Percentiles rank a stretch among this genome's conserved stretches.
These are phyloP conservation scores for Podarcis siculus DNA, from an alignment of 2,797 vertebrate species.

Conservation along the genomic window DNA sequence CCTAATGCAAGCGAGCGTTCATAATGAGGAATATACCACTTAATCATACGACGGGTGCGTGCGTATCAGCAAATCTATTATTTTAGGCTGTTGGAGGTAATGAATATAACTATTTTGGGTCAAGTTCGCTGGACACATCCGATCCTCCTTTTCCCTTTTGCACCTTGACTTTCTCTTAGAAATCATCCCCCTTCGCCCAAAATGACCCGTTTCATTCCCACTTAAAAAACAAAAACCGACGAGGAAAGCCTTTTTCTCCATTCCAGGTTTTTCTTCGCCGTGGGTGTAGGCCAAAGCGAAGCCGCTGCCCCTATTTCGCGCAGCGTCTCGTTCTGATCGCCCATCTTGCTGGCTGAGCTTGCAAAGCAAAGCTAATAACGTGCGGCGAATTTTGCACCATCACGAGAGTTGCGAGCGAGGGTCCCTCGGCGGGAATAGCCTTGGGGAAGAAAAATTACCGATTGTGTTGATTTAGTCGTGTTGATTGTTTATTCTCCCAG, in stretches of 20 bases:
- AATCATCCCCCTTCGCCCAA: constrained; percentile 7
- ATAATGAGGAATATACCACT: not conserved
- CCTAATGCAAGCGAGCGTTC: constrained; percentile 46
- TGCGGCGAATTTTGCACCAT: constrained; percentile 71
- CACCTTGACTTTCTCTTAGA: constrained; percentile 37
- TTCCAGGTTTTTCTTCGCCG: constrained; percentile 74
- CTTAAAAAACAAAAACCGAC: not conserved
- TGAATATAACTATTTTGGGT: constrained; percentile 24
- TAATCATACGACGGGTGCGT: not conserved
- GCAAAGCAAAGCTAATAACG: constrained; percentile 43
- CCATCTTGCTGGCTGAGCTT: constrained; percentile 63
- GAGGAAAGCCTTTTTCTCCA: not conserved
- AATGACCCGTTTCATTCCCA: not conserved
- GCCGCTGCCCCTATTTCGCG: constrained; percentile 56
- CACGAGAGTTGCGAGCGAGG: constrained; percentile 63
- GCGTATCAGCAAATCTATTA: constrained; percentile 15
- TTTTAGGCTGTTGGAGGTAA: constrained; percentile 37
- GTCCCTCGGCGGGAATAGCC: constrained; percentile 68
- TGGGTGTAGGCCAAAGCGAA: constrained; percentile 73
- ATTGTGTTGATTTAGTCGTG: constrained; percentile 72
- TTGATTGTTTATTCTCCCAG: constrained; percentile 70
- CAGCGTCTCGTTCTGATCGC: constrained; percentile 80
- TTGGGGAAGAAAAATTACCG: constrained; percentile 64
- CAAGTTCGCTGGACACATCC: constrained; percentile 19
- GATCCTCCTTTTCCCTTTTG: not conserved